These are phyloP conservation scores for Malthinus seriepunctatus DNA, from an alignment of 2,888 invertebrate species.

Conservation along the genomic window DNA sequence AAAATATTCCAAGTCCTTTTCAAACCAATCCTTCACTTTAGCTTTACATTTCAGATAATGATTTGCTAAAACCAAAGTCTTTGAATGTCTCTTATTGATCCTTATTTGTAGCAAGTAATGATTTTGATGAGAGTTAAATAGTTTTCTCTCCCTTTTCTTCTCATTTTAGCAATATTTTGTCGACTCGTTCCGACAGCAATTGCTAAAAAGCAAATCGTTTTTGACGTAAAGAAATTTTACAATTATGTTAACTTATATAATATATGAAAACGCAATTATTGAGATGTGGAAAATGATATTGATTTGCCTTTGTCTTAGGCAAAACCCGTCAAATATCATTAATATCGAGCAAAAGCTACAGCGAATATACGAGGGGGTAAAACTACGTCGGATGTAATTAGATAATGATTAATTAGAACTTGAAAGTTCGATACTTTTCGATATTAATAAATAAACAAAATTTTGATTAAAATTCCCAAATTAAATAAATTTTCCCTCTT, in stretches of 20 bases:
- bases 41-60: constrained; percentile 31
- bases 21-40: constrained; percentile 28
- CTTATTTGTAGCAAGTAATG: constrained; percentile 30
- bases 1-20: constrained; percentile 29
- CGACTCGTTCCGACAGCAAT: background rate
- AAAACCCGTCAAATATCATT: constrained; percentile 31
- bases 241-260: constrained; percentile 24
- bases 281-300: constrained; percentile 32
- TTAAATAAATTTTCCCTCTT: background rate
- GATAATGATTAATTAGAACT: constrained; percentile 31
- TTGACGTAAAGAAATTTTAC: constrained; percentile 24
- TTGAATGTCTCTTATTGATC: constrained; percentile 31
- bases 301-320: constrained; percentile 29
- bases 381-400: constrained; percentile 30
- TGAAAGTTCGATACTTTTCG: constrained; percentile 30
- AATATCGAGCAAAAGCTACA: constrained; percentile 22
- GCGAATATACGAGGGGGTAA: constrained; percentile 4
- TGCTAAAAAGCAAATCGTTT: constrained; percentile 4
- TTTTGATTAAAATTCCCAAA: constrained; percentile 14
- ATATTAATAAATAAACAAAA: constrained; percentile 22
- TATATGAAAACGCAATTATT: constrained; percentile 29
- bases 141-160: constrained; percentile 19
- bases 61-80: constrained; percentile 31
- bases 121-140: constrained; percentile 24
- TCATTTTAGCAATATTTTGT: background rate